These are phyloP conservation scores for Drosophila ironensis DNA, from an alignment of 1,140 invertebrate genomes.

Conservation along the genomic window DNA sequence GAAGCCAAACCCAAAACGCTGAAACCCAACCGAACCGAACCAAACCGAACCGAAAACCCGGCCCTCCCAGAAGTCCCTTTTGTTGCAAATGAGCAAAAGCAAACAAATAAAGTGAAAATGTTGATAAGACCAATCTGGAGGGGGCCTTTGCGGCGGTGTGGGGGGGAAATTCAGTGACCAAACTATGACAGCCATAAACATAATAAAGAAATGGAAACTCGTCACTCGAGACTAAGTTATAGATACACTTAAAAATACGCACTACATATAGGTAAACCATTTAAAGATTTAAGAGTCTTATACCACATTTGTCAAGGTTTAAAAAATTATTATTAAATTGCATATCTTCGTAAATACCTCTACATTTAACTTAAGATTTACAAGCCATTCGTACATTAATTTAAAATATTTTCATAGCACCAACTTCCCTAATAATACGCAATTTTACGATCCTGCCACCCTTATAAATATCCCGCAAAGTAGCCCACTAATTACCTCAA, in stretches of 20 bases:
- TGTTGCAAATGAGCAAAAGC: slow-evolving; percentile 52
- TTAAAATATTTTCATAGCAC: no score
- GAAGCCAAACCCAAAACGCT: slow-evolving; percentile 23
- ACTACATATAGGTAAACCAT: no score
- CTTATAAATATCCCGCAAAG: background rate
- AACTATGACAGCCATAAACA: slow-evolving; percentile 2
- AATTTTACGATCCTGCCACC: no score
- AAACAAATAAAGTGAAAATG: slow-evolving; percentile 45
- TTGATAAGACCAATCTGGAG: slow-evolving; percentile 24
- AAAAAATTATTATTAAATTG: no score
- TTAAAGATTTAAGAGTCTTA: no score
- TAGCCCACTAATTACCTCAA: background rate
- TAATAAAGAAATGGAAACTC: slow-evolving; percentile 8
- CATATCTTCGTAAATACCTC: no score
- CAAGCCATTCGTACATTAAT: no score
- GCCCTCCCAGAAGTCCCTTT: slow-evolving; percentile 15
- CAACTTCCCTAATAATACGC: no score
- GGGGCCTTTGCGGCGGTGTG: background rate
- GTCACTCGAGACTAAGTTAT: background rate
- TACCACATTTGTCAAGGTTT: no score
- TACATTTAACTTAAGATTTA: no score
- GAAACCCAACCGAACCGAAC: slow-evolving; percentile 19
- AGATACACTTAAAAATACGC: background rate
- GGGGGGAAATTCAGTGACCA: slow-evolving; percentile 7
- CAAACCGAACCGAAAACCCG: background rate